A percentile compares a stretch with the other conserved stretches of the same genome.
phyloP scores from a whole-genome alignment of 1,140 invertebrate genomes.

The Drosophila lacteicornis region DNA sequence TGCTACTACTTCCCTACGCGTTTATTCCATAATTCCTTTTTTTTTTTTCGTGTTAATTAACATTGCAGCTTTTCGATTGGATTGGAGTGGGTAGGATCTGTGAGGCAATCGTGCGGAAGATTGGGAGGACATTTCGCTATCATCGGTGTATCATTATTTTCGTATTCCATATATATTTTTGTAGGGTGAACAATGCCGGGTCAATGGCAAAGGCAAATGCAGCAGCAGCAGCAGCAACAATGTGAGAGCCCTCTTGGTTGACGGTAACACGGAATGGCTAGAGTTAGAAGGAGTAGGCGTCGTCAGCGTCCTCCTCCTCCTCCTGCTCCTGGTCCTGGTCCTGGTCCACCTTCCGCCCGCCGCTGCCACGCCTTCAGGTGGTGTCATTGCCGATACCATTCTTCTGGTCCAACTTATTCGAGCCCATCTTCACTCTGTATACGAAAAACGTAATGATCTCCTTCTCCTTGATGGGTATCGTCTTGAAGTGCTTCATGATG shows the following conservation, averaged over 20 bases:
- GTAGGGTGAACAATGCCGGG: slow-evolving; percentile 20
- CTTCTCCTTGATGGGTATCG: slow-evolving; percentile 96
- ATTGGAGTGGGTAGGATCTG: slow-evolving; percentile 17
- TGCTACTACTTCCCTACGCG: slow-evolving; percentile 47
- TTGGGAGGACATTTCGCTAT: slow-evolving; percentile 16
- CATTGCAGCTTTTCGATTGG: slow-evolving; percentile 13
- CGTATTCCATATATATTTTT: neutral
- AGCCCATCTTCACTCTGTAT: slow-evolving; percentile 97
- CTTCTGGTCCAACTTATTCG: slow-evolving; percentile 96
- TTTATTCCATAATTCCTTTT: slow-evolving; percentile 7
- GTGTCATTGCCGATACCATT: slow-evolving; percentile 87
- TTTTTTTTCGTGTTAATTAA: slow-evolving; percentile 16
- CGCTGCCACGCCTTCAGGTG: slow-evolving; percentile 65
- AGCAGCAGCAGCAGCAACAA: slow-evolving; percentile 54
- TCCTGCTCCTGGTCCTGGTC: neutral
- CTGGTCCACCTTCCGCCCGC: slow-evolving; percentile 20
- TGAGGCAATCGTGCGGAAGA: slow-evolving; percentile 15
- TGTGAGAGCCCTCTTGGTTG: slow-evolving; percentile 8
- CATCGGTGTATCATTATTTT: slow-evolving; percentile 6
- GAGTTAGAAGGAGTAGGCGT: slow-evolving; percentile 31
- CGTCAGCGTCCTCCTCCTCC: slow-evolving; percentile 26
- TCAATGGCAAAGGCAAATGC: slow-evolving; percentile 49
- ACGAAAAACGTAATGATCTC: slow-evolving; percentile 98
- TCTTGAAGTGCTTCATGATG: slow-evolving; percentile 97
- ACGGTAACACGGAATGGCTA: slow-evolving; percentile 7